phyloP scores from a whole-genome alignment of 2,113 vertebrate species.

The Etheostoma cragini region DNA sequence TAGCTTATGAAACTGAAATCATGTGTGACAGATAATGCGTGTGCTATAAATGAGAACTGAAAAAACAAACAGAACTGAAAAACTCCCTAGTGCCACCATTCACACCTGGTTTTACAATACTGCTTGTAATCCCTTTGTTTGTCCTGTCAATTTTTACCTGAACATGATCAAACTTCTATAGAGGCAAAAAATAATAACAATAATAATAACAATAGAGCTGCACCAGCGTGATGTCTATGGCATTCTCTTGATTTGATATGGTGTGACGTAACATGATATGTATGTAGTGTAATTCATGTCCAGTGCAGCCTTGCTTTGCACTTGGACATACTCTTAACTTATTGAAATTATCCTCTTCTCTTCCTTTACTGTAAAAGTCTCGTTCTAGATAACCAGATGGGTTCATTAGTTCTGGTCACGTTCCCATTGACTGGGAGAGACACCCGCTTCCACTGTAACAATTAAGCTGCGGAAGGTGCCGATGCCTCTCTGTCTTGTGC shows the following conservation, averaged over 20 bases:
- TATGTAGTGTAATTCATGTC: conserved; percentile 29
- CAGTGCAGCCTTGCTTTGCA: conserved; percentile 2
- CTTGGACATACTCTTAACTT: not conserved
- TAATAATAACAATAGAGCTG: conserved; percentile 22
- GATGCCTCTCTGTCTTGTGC: not conserved
- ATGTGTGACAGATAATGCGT: conserved; percentile 32
- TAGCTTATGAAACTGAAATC: conserved; percentile 74
- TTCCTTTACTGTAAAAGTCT: conserved; percentile 14
- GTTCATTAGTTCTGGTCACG: conserved; percentile 12
- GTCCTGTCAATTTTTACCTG: conserved; percentile 16
- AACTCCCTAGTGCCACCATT: conserved; percentile 8
- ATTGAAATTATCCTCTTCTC: not conserved
- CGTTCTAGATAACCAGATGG: conserved; percentile 6
- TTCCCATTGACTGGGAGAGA: conserved; percentile 11
- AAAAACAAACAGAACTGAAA: conserved; percentile 6
- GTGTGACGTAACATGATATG: conserved; percentile 58
- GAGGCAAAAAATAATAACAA: not conserved
- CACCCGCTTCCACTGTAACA: conserved; percentile 15
- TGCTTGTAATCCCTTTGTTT: conserved; percentile 49
- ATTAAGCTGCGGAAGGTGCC: not conserved
- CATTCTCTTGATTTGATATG: conserved; percentile 17
- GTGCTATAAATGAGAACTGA: conserved; percentile 16
- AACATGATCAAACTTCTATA: conserved; percentile 21
- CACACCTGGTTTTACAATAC: conserved; percentile 44
- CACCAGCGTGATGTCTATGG: conserved; percentile 9